Conservation (phyloP, 2,113 vertebrate species). For the Chaetura pelagica region DNA sequence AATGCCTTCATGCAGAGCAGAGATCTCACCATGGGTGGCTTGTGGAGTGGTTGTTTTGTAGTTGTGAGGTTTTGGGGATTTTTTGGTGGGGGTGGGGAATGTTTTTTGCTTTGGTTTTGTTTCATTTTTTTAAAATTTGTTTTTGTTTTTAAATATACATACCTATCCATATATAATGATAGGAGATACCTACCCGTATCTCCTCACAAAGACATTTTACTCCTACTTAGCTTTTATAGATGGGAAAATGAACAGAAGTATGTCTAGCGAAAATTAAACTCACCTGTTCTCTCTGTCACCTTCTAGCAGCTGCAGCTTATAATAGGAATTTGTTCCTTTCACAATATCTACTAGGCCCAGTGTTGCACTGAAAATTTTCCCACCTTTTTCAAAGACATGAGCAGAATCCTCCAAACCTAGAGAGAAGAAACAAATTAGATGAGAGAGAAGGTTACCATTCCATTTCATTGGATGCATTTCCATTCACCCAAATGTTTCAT, state of each 20-base stretch:
- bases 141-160: neutral
- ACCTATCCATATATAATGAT: too few species aligned
- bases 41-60: neutral
- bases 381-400: conserved; percentile 93
- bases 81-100: too few species aligned
- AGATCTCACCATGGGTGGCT: neutral
- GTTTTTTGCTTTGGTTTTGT: neutral
- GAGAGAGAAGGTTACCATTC: neutral
- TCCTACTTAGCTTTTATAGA: neutral
- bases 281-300: conserved; percentile 93
- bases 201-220: neutral
- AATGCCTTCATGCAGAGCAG: neutral
- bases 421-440: neutral
- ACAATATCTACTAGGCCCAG: conserved; percentile 94
- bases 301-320: conserved; percentile 95
- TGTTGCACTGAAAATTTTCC: conserved; percentile 96
- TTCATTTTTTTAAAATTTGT: too few species aligned
- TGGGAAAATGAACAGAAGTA: neutral
- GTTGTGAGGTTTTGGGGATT: neutral
- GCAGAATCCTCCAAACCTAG: conserved; percentile 93
- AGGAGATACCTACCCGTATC: neutral
- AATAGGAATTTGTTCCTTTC: conserved; percentile 96
- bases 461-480: too few species aligned
- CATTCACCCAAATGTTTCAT: neutral
- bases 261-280: neutral